Base-by-base conservation (phyloP, 2,797 vertebrate genomes). In the Ceyx erithaca region DNA sequence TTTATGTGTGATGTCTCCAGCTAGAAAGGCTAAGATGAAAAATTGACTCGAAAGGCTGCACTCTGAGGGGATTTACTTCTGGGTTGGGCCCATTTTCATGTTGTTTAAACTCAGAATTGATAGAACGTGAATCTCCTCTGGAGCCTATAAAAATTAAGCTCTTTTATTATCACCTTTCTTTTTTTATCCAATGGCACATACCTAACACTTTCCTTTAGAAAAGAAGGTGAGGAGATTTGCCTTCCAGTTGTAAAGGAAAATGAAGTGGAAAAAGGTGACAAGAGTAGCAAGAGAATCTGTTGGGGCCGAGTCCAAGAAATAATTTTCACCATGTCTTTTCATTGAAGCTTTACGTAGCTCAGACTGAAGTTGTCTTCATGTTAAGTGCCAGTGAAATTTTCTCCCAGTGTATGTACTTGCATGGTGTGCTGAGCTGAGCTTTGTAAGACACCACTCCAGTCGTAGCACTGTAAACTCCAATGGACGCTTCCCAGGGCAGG, bases 11-110 rank as follows among this genome's bases (percentile, higher is more conserved):
- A 90, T 91, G 91, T 96, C 95, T 95, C 84, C 78, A 52, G 88
- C 92, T 87, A 91, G 94, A 94, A 94, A 89, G 88, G 88, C 93
- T 95, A 89, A 92, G 89, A 95, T 94, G 94, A 97, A 96, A 96
- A 96, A 97, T 96, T 79, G 90, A 93, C 92, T 95, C 82, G 48
- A 93, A 96, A 93, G 85, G 92, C 92, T 92, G 82, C 46, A 52
- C 91, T 96, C 93, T 0, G 1, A 93, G 85, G 95, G 93, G 91
- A 93, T 93, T 95, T 96, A 80, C 86, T 95, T 78, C 85, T 77
- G 55, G 49, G 79, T 19, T 93, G 72, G 69, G 73, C 84, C 93
- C 59, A 52, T 83, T 67, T 95, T 95, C 77, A 43, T 67, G 46
- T 87, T 91, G 73, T 84, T 96, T 92, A 80, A 87, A 85, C 51